A percentile compares a stretch with the other conserved stretches of the same genome.
phyloP scores from a whole-genome alignment of 2,797 vertebrate species.

The Sebastiscus albofasciatus region DNA sequence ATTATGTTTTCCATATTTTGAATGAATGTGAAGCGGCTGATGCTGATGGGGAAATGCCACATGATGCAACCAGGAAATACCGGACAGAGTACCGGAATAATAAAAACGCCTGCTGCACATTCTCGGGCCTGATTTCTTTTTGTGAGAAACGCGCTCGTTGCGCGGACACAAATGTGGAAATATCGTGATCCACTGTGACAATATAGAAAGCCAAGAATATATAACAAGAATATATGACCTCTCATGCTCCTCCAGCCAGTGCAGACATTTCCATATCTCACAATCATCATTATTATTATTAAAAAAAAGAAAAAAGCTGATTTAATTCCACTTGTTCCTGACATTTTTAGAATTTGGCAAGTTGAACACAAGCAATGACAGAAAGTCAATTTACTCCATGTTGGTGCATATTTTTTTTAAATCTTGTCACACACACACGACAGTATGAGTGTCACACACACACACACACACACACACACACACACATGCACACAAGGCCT shows the following conservation, averaged over 20 bases:
- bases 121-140: constrained; percentile 42
- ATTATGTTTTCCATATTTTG: neutral
- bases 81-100: constrained; percentile 22
- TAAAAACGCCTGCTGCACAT: constrained; percentile 31
- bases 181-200: constrained; percentile 28
- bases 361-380: neutral
- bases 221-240: neutral
- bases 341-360: neutral
- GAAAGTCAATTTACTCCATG: neutral
- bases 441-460: neutral
- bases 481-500: constrained; percentile 14
- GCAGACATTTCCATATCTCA: neutral
- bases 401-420: neutral
- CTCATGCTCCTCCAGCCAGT: neutral
- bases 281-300: neutral
- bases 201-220: neutral
- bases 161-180: constrained; percentile 45
- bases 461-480: neutral
- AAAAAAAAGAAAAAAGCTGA: too few relatives aligned
- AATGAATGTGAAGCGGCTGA: neutral
- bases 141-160: neutral
- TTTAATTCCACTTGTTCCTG: neutral
- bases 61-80: constrained; percentile 12
- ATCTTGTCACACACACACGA: neutral
- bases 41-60: neutral